Evolutionary conservation across 2,888 invertebrate genomes (phyloP).

Genomic region (Diarsia dahlii): DNA sequence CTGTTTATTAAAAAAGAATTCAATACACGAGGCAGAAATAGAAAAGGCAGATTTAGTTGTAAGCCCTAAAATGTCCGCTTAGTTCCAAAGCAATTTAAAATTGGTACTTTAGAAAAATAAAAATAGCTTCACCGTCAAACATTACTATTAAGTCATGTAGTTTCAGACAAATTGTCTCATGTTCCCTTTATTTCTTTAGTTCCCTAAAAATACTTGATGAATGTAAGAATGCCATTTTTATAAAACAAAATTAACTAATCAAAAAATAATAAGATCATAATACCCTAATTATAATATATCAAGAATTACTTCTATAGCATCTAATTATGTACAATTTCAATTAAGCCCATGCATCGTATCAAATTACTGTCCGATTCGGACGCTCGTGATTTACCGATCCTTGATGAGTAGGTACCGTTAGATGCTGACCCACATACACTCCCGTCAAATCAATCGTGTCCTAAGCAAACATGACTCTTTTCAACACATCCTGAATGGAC

Average conservation of each 20-base stretch:
- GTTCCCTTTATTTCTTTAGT: not conserved
- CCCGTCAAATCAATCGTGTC: constrained; percentile 59
- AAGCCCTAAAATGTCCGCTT: not conserved
- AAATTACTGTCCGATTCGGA: constrained; percentile 42
- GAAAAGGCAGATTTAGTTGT: too few species aligned
- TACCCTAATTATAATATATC: not conserved
- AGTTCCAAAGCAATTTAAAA: too few species aligned
- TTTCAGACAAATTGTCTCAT: not conserved
- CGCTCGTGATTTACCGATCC: constrained; percentile 54
- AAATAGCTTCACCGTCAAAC: too few species aligned
- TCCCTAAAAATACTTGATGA: not conserved
- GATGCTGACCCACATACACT: constrained; percentile 40
- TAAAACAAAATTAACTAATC: not conserved
- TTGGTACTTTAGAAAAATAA: not conserved
- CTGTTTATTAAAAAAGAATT: constrained; percentile 9
- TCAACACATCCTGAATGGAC: constrained; percentile 59
- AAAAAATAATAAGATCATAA: not conserved
- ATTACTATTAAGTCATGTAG: not conserved
- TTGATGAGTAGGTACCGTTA: constrained; percentile 61
- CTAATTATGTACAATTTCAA: constrained; percentile 47
- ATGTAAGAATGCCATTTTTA: not conserved
- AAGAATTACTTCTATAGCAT: constrained; percentile 8
- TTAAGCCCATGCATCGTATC: constrained; percentile 31
- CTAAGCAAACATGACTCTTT: constrained; percentile 62
- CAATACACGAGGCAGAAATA: not conserved